phyloP scores from a whole-genome alignment of 2,888 invertebrate species.

The Tetrapedia diversipes region DNA sequence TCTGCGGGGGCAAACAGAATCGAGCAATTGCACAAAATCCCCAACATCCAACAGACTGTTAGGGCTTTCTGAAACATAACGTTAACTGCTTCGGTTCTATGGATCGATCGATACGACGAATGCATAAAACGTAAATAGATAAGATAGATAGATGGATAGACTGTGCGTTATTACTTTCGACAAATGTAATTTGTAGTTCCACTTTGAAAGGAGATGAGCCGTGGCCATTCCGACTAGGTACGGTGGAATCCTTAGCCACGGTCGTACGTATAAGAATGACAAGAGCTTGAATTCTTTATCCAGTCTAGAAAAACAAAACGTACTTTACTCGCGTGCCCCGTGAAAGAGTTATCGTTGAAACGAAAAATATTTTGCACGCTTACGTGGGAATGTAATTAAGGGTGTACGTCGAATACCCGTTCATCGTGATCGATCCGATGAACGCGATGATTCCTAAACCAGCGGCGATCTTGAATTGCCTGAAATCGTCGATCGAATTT shows the following conservation, averaged over 20 bases:
- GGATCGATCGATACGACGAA: too few species aligned
- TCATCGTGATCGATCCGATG: conserved; percentile 75
- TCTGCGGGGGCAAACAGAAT: conserved; percentile 82
- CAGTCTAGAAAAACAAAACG: conserved; percentile 74
- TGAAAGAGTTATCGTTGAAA: background rate
- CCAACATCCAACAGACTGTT: conserved; percentile 79
- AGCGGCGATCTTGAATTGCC: conserved; percentile 78
- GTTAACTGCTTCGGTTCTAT: too few species aligned
- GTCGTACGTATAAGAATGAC: conserved; percentile 81
- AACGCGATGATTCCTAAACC: conserved; percentile 73
- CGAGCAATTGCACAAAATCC: conserved; percentile 80
- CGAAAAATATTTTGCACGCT: conserved; percentile 64
- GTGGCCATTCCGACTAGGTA: conserved; percentile 82
- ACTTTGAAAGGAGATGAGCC: conserved; percentile 82
- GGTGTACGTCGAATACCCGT: conserved; percentile 80
- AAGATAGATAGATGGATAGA: too few species aligned
- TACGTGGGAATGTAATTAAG: conserved; percentile 83
- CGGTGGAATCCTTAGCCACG: conserved; percentile 81
- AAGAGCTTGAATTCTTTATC: conserved; percentile 81
- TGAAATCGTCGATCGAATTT: conserved; percentile 69
- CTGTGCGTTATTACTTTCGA: conserved; percentile 66
- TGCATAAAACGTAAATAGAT: too few species aligned
- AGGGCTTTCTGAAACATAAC: conserved; percentile 73
- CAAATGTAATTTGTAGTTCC: conserved; percentile 72
- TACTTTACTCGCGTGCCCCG: too few species aligned